phyloP scores from a whole-genome alignment of 37 sponge, comb jelly and placozoan species.

The Beroe forskalii region DNA sequence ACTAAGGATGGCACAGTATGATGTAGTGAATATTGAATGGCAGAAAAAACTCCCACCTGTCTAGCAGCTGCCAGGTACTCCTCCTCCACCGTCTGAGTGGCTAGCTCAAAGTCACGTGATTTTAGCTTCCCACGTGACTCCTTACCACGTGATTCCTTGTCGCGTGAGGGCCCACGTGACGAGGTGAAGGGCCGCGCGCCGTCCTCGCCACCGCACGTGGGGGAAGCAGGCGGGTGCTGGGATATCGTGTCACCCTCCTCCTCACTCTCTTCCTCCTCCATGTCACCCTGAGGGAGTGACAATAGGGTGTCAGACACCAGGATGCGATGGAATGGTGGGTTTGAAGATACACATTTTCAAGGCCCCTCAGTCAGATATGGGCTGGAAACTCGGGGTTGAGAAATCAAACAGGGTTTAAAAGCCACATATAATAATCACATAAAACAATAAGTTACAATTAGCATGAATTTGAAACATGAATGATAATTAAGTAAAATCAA shows the following conservation, averaged over 20 bases:
- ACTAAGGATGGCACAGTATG: too few species aligned
- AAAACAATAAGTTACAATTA: background rate
- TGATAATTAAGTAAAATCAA: too few species aligned
- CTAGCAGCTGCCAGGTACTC: slow-evolving; percentile 35
- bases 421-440: background rate
- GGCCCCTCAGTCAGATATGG: too few species aligned
- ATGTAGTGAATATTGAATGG: too few species aligned
- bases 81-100: slow-evolving; percentile 53
- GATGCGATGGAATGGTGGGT: too few species aligned
- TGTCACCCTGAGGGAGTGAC: slow-evolving; percentile 53
- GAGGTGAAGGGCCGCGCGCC: slow-evolving; percentile 33
- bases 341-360: too few species aligned
- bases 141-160: background rate
- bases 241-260: slow-evolving; percentile 32
- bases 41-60: too few species aligned
- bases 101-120: slow-evolving; percentile 46
- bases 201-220: background rate
- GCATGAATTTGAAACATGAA: too few species aligned
- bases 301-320: too few species aligned
- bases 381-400: too few species aligned
- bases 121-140: background rate
- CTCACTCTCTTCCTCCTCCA: slow-evolving; percentile 51
- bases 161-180: slow-evolving; percentile 19
- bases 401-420: background rate
- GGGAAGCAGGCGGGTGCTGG: slow-evolving; percentile 40